A percentile compares a stretch with the other conserved stretches of the same genome.
These are phyloP conservation scores for Frankliniella fusca DNA, from an alignment of 2,888 invertebrate genomes.

Conservation along the genomic window DNA sequence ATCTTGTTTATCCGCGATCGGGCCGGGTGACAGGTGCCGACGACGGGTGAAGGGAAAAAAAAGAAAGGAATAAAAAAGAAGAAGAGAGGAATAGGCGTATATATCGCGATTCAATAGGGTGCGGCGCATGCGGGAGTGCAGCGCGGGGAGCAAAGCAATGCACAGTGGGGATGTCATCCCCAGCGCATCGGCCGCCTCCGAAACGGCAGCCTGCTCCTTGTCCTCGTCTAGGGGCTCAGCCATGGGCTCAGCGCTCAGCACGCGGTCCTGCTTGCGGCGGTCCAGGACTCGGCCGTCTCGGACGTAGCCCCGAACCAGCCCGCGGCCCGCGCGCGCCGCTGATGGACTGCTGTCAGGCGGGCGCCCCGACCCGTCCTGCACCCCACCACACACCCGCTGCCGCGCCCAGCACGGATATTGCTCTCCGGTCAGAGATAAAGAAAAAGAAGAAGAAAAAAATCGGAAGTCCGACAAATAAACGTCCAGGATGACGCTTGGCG, in stretches of 20 bases:
- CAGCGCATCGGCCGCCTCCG: background rate
- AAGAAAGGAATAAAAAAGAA: no score
- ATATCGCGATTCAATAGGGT: background rate
- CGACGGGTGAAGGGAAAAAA: background rate
- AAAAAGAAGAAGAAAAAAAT: background rate
- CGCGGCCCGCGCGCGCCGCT: background rate
- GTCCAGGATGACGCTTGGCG: background rate
- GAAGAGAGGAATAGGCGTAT: no score
- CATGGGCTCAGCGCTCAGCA: background rate
- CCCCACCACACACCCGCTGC: background rate
- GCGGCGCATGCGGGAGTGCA: background rate
- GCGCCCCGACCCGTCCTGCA: background rate
- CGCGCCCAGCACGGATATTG: background rate
- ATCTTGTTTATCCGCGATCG: background rate
- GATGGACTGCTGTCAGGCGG: background rate
- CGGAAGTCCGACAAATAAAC: constrained; percentile 15
- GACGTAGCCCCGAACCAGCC: background rate
- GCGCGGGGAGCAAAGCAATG: background rate
- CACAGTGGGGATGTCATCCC: background rate
- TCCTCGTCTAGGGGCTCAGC: background rate
- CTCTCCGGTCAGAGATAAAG: no score
- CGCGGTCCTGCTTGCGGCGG: background rate
- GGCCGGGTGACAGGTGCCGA: background rate
- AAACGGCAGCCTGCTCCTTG: background rate
- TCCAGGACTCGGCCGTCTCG: background rate